Percentiles rank a stretch among this genome's conserved stretches.
phyloP scores from a whole-genome alignment of 2,797 vertebrate genomes.

The Notolepis coatsorum region DNA sequence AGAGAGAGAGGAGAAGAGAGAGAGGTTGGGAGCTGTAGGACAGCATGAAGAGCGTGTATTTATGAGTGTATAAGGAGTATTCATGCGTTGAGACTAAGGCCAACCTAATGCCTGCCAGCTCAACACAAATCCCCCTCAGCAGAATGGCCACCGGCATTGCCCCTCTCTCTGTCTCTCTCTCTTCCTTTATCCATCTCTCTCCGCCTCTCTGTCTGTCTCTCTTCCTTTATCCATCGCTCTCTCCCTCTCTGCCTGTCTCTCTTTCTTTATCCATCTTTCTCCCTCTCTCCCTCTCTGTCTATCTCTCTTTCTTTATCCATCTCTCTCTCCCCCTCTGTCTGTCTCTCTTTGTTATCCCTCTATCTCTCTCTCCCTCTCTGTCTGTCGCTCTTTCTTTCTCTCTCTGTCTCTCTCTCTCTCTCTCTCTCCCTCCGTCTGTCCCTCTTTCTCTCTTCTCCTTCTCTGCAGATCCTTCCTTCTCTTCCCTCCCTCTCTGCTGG shows the following conservation, averaged over 20 bases:
- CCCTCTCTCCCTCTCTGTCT: neutral
- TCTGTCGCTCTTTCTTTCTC: too few species aligned
- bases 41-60: conserved; percentile 45
- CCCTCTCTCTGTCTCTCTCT: neutral
- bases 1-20: neutral
- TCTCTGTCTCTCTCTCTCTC: conserved; percentile 5
- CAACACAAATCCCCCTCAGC: conserved; percentile 60
- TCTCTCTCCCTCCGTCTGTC: conserved; percentile 11
- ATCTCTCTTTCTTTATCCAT: neutral
- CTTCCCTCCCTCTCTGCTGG: neutral
- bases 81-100: conserved; percentile 63
- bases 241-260: conserved; percentile 1
- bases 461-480: neutral
- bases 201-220: too few species aligned
- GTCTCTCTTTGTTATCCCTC: conserved; percentile 5
- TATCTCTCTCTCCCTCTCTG: neutral
- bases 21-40: conserved; percentile 6
- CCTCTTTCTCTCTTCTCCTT: neutral
- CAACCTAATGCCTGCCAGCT: conserved; percentile 67
- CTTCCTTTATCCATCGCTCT: neutral
- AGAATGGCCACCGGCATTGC: conserved; percentile 5
- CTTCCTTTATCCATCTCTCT: too few species aligned
- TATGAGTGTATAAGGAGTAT: conserved; percentile 72
- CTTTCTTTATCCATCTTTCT: conserved; percentile 7
- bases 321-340: conserved; percentile 2